These are phyloP conservation scores for Alethe diademata DNA, from an alignment of 2,113 vertebrate species.

Conservation along the genomic window DNA sequence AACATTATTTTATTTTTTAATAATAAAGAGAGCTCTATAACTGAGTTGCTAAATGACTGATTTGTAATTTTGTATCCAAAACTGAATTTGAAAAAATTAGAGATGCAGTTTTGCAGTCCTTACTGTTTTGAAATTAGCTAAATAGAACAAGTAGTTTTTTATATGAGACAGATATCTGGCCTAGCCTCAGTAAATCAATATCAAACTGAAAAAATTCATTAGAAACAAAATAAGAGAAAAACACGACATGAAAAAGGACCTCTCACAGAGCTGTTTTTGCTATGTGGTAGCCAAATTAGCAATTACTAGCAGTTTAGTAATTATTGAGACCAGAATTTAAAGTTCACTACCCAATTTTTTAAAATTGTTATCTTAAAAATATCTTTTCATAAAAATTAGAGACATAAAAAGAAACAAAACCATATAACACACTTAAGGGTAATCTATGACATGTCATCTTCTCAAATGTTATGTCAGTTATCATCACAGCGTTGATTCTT, in stretches of 20 bases:
- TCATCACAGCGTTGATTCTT: not conserved
- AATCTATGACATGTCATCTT: not conserved
- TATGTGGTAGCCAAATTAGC: not conserved
- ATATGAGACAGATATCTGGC: not conserved
- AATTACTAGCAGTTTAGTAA: conserved; percentile 6
- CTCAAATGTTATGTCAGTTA: not conserved
- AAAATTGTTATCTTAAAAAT: not conserved
- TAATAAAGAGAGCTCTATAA: not conserved
- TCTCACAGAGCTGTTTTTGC: not conserved
- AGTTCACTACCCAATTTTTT: not conserved
- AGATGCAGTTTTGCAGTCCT: not conserved
- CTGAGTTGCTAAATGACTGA: not conserved
- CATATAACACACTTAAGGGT: not conserved
- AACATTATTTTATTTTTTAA: not conserved
- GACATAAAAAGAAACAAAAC: not conserved
- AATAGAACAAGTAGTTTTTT: not conserved
- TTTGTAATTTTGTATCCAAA: not conserved
- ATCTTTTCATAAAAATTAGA: not conserved
- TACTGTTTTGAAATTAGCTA: not conserved
- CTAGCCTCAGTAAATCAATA: not conserved
- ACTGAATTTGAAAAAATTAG: not conserved
- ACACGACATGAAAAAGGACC: not conserved
- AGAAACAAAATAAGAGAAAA: not conserved
- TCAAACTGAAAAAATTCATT: not conserved
- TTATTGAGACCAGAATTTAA: not conserved